Base-by-base conservation (phyloP, 2,113 vertebrate species). In the Gopherus evgoodei region DNA sequence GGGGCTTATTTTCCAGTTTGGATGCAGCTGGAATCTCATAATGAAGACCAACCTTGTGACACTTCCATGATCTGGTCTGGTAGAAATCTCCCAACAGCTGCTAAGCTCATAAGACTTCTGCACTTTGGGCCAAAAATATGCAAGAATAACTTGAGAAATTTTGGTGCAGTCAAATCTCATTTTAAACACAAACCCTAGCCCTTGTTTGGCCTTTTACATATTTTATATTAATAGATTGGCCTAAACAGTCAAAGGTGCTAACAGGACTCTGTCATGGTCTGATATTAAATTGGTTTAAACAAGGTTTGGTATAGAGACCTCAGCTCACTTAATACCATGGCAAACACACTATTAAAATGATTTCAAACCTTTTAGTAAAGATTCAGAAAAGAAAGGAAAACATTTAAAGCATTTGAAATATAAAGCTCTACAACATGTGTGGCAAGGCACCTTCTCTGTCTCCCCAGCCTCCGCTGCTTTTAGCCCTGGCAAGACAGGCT, bases 121-220 rank as follows among this genome's bases (percentile, higher is more conserved):
- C 27, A 22, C 22, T 4, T 3, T 27, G 50, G 16, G 22, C 25
- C 5, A 8, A 38, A 47, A 81, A 31, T 1, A 4, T 1, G 24
- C 6, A 35, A 49, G 47, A 47, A 3, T 25, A 17, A 4, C 3
- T 10, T 21, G 8, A 42, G 59, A 21, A 31, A 11, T 76, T 44
- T 75, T n/a, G 75, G 3, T 1, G 2, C 4, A 1, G 0, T 6
- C 5, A 21, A 57, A 11, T 52, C 22, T 19, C 9, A 3, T 38
- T 42, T 69, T 5, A 14, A n/a, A 3, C 27, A 52, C 56, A 12
- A 80, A 25, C 27, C 0, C n/a, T 14, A 14, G n/a, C 29, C 31
- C 35, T 69, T 38, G 8, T 72, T 72, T 38, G n/a, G 65, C 19
- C n/a, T 11, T 19, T 22, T 69, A 19, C 12, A 12, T 50, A 50